phyloP scores from a whole-genome alignment of 1,140 invertebrate species.

The Drosophila elegans region DNA sequence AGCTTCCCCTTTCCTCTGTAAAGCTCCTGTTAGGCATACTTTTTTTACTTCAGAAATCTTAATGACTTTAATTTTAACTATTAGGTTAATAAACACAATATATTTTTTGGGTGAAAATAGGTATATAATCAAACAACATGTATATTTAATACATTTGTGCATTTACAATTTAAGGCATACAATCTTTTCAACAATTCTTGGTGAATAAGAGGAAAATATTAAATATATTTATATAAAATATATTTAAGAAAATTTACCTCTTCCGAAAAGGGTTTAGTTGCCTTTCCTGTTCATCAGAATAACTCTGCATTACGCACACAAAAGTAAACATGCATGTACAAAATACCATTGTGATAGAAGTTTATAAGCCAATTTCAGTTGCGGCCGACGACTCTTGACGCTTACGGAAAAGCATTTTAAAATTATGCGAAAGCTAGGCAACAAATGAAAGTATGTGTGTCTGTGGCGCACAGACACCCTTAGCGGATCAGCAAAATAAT shows the following conservation, averaged over 20 bases:
- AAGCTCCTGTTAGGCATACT: background rate
- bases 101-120: no score
- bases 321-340: background rate
- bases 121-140: no score
- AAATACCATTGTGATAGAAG: constrained; percentile 13
- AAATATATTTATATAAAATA: no score
- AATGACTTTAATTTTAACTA: no score
- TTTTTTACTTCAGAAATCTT: background rate
- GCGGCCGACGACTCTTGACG: constrained; percentile 42
- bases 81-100: no score
- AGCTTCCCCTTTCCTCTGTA: background rate
- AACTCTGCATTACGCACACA: constrained; percentile 1
- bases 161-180: no score
- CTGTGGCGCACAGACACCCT: constrained; percentile 11
- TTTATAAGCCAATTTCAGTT: constrained; percentile 59
- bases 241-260: no score
- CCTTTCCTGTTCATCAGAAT: no score
- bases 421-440: constrained; percentile 67
- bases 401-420: constrained; percentile 74
- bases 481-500: constrained; percentile 3
- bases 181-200: no score
- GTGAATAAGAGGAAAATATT: no score
- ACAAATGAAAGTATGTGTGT: constrained; percentile 55
- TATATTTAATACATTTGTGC: no score
- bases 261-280: no score